A percentile compares a stretch with the other conserved stretches of the same genome.
Evolutionary conservation across 2,113 vertebrate species (phyloP).

Genomic region (Callaeas wilsoni): DNA sequence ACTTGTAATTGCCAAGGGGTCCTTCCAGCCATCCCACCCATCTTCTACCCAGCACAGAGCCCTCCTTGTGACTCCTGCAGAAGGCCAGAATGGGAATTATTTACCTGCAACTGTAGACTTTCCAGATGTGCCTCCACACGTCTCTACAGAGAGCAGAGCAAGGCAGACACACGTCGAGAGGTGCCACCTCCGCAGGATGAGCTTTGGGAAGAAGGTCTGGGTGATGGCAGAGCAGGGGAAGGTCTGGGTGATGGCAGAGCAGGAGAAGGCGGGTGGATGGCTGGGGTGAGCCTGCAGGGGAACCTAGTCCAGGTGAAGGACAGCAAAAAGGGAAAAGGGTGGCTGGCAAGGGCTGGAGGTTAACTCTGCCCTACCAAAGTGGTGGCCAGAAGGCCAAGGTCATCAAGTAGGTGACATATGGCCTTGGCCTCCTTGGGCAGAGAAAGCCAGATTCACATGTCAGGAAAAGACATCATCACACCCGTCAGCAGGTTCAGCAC

Average conservation of each 20-base stretch:
- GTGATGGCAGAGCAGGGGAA: background rate
- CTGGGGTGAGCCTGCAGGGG: background rate
- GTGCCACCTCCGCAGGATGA: accelerated
- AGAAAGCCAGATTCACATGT: background rate
- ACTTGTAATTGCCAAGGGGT: background rate
- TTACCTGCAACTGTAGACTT: background rate
- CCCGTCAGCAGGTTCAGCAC: background rate
- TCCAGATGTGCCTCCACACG: background rate
- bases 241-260: background rate
- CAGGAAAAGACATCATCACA: background rate
- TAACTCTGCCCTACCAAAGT: background rate
- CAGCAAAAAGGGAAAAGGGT: background rate
- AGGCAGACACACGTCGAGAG: accelerated
- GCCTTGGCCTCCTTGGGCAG: background rate
- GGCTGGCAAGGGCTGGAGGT: background rate
- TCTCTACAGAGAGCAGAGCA: background rate
- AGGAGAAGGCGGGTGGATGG: background rate
- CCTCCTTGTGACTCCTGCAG: background rate
- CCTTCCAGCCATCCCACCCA: background rate
- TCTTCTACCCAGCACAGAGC: background rate
- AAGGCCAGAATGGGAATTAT: background rate
- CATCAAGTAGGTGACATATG: background rate
- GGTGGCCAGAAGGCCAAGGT: background rate
- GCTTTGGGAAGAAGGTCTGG: background rate
- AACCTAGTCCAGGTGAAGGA: background rate